These are phyloP conservation scores for Bubo blakistoni DNA, from an alignment of 2,113 vertebrate species.

Conservation along the genomic window DNA sequence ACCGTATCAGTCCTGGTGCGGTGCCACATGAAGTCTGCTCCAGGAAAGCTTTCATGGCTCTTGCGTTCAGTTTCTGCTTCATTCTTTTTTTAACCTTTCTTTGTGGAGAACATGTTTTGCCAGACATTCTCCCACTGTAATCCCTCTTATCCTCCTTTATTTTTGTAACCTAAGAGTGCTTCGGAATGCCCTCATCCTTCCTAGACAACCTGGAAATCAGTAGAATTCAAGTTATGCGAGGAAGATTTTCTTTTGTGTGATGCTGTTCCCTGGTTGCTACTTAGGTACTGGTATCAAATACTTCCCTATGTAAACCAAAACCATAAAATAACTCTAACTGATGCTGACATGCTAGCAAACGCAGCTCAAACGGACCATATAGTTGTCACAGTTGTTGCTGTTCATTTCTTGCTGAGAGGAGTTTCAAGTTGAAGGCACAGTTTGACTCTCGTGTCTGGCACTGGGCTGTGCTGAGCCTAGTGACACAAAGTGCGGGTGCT, in stretches of 20 bases:
- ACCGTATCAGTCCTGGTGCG: background rate
- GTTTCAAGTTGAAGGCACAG: background rate
- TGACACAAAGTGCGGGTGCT: fast-evolving
- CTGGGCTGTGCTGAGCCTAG: background rate
- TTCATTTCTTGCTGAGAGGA: background rate
- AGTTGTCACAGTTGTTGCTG: background rate
- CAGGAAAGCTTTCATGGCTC: background rate
- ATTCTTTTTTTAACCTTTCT: background rate
- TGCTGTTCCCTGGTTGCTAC: background rate
- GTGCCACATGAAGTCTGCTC: background rate
- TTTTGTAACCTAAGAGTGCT: background rate
- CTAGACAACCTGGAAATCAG: background rate
- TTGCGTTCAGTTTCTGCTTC: background rate
- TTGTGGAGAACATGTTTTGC: background rate
- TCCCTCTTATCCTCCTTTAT: background rate
- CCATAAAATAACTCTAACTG: background rate
- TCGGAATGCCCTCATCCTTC: background rate
- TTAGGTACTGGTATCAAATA: background rate
- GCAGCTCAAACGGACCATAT: background rate
- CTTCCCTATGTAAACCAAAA: background rate
- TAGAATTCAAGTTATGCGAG: background rate
- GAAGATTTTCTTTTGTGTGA: background rate
- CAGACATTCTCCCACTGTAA: background rate
- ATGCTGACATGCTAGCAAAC: background rate
- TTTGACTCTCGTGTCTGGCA: background rate